Base-by-base conservation (phyloP, 2,888 invertebrate genomes). In the Tineola bisselliella region DNA sequence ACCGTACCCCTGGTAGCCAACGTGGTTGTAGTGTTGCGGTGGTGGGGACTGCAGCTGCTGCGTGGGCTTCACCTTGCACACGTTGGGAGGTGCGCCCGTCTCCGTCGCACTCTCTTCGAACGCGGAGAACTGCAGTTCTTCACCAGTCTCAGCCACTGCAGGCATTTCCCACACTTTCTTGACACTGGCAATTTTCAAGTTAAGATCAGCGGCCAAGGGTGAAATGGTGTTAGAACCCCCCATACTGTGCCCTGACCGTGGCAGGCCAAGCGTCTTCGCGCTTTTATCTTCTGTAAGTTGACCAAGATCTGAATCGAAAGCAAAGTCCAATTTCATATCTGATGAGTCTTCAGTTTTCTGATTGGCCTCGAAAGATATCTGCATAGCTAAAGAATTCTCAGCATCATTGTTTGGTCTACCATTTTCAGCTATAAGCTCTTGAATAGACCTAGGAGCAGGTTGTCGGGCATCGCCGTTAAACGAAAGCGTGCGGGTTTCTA, bases 121-220 rank as follows among this genome's bases (percentile, higher is more conserved):
- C 10, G 76, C 81, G 59, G 82, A 72, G 66, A 84, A 86, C 67
- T 84, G 79, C 69, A 77, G 77, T 78, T 75, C 90, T 81, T 75
- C 88, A 68, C 68, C 83, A 68, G 73, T 89, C 69, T 92, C 92
- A 17, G 89, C 89, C 15, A 91, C 91, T 0, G 91, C 90, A 13
- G 91, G 91, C 91, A 91, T 92, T 71, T 95, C 94, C 94, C 94
- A 95, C 15, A 93, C 93, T 70, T 94, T 95, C 80, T 97, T 97
- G 54, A 97, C 97, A 65, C 96, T 95, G 43, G 96, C 96, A 68
- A 97, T 97, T 87, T 97, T 97, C 84, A 95, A 91, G 84, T 96
- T 96, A 66, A 97, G 90, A 79, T 97, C 97, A 44, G 96, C 96
- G 44, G 95, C 94, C 65, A 94, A 91, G 15, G 92, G 92, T 11